Conservation (phyloP, 2,113 vertebrate genomes). For the Tragelaphus scriptus region DNA sequence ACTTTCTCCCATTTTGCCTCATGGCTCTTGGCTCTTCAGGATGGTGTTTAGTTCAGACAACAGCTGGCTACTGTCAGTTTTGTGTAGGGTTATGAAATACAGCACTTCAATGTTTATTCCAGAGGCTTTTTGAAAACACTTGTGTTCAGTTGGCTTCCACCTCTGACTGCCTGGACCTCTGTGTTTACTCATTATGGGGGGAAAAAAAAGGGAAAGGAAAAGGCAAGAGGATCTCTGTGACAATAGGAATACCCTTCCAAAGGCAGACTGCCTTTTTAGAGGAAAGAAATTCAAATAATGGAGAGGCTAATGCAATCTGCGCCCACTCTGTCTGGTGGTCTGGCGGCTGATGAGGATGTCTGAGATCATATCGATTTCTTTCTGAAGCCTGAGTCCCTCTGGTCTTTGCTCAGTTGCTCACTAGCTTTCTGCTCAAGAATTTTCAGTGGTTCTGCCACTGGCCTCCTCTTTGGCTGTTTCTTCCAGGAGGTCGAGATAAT, state of each 20-base stretch:
- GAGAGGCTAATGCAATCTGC: not conserved
- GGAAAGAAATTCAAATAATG: not conserved
- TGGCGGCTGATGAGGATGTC: not conserved
- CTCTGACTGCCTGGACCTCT: constrained; percentile 35
- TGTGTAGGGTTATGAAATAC: constrained; percentile 59
- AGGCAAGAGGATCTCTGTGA: not conserved
- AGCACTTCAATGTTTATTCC: constrained; percentile 51
- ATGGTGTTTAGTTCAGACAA: constrained; percentile 61
- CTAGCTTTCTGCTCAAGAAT: not conserved
- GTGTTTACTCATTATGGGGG: constrained; percentile 46
- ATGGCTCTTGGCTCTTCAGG: constrained; percentile 48
- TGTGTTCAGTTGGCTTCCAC: constrained; percentile 31
- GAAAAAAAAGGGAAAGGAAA: not conserved
- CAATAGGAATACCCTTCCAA: not conserved
- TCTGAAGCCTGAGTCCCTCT: not conserved
- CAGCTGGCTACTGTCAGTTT: constrained; percentile 72
- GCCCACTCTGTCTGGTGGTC: not conserved
- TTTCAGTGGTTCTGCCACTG: not conserved
- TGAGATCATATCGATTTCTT: not conserved
- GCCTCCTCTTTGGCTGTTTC: not conserved
- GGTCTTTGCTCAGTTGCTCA: not conserved
- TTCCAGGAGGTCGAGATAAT: not conserved
- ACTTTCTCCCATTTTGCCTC: constrained; percentile 56
- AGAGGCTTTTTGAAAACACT: constrained; percentile 51
- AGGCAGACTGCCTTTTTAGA: not conserved